phyloP scores from a whole-genome alignment of 2,888 invertebrate species.

The Anaspis maculata region DNA sequence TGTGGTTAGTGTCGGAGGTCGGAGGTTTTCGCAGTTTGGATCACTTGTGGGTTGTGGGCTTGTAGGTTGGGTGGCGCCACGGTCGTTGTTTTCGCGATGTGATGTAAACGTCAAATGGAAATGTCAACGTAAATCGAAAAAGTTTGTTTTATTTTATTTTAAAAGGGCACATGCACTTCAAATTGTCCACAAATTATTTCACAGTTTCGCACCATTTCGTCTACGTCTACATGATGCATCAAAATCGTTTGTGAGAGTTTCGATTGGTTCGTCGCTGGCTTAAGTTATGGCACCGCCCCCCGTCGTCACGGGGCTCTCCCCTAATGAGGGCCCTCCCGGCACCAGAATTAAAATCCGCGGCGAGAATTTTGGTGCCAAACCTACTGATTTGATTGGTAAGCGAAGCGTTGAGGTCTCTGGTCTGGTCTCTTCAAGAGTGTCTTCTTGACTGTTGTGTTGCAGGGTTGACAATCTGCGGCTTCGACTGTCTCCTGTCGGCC shows the following conservation, averaged over 20 bases:
- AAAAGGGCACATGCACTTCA: conserved; percentile 6
- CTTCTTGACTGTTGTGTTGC: no score
- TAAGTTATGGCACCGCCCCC: conserved; percentile 64
- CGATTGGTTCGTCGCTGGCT: no score
- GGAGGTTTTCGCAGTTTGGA: no score
- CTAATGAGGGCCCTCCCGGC: conserved; percentile 97
- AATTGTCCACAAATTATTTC: conserved; percentile 5
- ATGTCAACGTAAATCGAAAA: conserved; percentile 5
- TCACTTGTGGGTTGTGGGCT: no score
- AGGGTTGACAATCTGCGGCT: conserved; percentile 92
- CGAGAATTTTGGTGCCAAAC: conserved; percentile 84
- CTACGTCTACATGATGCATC: conserved; percentile 5
- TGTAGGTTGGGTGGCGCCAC: conserved; percentile 2
- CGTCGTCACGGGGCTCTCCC: conserved; percentile 93
- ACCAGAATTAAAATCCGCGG: conserved; percentile 91
- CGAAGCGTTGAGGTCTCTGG: background rate
- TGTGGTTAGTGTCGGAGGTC: no score
- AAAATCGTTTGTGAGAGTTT: no score
- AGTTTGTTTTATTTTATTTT: conserved; percentile 9
- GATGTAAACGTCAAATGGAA: conserved; percentile 14
- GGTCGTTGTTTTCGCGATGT: conserved; percentile 9
- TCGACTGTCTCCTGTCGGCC: conserved; percentile 88
- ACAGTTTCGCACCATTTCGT: conserved; percentile 3
- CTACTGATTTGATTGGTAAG: conserved; percentile 77
- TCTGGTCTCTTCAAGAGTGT: no score